A percentile compares a stretch with the other conserved stretches of the same genome.
phyloP scores from a whole-genome alignment of 2,113 vertebrate genomes.

The Strix aluco region DNA sequence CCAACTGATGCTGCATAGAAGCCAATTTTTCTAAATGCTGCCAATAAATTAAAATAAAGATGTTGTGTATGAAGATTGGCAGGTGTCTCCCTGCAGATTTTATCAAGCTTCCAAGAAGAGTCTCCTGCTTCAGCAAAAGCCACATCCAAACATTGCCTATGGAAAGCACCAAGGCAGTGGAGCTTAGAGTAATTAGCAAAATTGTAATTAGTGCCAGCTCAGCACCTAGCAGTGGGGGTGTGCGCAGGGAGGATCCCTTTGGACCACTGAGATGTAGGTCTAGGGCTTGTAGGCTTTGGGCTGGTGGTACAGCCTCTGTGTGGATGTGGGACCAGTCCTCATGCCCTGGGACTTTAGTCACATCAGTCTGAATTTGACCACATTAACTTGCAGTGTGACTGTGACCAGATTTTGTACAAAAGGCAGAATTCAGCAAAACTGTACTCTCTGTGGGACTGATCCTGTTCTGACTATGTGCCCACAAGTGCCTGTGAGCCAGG shows the following conservation, averaged over 20 bases:
- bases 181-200: constrained; percentile 35
- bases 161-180: neutral
- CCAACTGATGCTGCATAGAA: constrained; percentile 51
- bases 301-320: neutral
- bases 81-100: constrained; percentile 33
- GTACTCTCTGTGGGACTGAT: neutral
- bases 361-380: neutral
- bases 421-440: neutral
- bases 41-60: constrained; percentile 59
- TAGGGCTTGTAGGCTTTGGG: neutral
- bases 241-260: neutral
- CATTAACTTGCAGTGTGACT: accelerated
- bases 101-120: constrained; percentile 2
- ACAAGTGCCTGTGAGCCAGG: accelerated
- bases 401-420: accelerated
- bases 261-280: neutral
- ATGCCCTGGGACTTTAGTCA: neutral
- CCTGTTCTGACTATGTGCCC: neutral
- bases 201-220: constrained; percentile 31
- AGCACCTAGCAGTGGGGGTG: neutral
- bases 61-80: constrained; percentile 35
- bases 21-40: constrained; percentile 27
- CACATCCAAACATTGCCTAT: neutral
- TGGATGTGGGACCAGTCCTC: neutral
- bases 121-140: neutral